Percentiles rank a stretch among this genome's conserved stretches.
phyloP scores from a whole-genome alignment of 2,113 vertebrate genomes.

The Neolamprologus ventralis region DNA sequence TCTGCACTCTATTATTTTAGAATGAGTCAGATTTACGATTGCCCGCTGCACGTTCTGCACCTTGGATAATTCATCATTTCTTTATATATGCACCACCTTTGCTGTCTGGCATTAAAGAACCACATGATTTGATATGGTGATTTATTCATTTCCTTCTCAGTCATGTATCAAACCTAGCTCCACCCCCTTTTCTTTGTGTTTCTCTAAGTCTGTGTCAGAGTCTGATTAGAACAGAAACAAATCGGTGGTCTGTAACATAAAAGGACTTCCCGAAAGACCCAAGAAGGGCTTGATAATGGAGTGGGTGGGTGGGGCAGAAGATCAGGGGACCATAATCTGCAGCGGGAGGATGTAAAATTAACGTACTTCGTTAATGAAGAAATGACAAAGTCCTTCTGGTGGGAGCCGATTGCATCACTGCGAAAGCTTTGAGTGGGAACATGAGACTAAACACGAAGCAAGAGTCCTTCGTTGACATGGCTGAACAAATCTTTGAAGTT shows the following conservation, averaged over 20 bases:
- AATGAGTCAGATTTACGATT: not conserved
- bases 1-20: not conserved
- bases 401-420: not conserved
- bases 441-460: not conserved
- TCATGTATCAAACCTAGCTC: not conserved
- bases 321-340: not conserved
- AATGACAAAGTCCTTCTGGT: not conserved
- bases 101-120: not conserved
- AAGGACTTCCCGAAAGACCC: not conserved
- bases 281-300: not conserved
- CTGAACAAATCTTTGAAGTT: not conserved
- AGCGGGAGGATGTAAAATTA: not conserved
- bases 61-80: not conserved
- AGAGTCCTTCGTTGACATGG: not conserved
- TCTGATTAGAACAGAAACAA: not conserved
- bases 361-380: not conserved
- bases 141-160: not conserved
- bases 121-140: not conserved
- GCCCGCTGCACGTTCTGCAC: not conserved
- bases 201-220: not conserved
- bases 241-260: not conserved
- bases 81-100: not conserved
- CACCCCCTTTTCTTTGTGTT: not conserved
- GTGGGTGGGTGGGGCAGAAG: not conserved
- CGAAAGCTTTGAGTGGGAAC: not conserved